Conservation (phyloP, 2,113 vertebrate species). For the Aplodontia rufa region DNA sequence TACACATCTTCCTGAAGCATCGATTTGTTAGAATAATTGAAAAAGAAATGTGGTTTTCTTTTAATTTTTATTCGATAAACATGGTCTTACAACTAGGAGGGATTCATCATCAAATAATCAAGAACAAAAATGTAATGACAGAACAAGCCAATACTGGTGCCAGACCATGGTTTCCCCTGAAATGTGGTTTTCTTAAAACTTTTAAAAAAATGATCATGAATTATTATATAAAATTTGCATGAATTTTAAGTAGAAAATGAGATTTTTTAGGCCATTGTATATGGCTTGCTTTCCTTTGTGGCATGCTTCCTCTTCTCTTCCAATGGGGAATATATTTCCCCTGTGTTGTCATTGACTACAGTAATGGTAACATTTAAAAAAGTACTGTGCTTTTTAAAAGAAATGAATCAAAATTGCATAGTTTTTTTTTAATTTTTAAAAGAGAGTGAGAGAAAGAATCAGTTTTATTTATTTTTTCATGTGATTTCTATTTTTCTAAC, state of each 20-base stretch:
- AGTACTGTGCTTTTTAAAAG: background rate
- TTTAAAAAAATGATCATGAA: background rate
- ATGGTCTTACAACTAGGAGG: no score
- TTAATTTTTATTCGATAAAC: no score
- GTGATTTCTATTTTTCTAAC: no score
- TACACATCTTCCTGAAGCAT: background rate
- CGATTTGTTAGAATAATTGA: slow-evolving; percentile 13
- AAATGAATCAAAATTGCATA: background rate
- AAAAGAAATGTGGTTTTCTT: no score
- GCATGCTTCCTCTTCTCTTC: background rate
- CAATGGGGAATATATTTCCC: background rate
- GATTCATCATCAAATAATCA: no score
- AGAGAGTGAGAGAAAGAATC: no score
- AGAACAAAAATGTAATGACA: no score
- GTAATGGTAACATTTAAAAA: slow-evolving; percentile 3
- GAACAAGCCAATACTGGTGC: no score
- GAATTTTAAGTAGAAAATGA: slow-evolving; percentile 36
- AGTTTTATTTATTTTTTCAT: no score
- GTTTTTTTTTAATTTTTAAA: slow-evolving; percentile 35
- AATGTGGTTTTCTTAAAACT: background rate
- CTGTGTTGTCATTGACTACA: background rate
- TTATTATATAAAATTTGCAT: background rate
- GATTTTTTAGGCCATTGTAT: slow-evolving; percentile 39
- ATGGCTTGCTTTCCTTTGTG: background rate
- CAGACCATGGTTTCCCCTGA: no score